Conservation (phyloP, 2,888 invertebrate genomes). For the Nowickia ferox region DNA sequence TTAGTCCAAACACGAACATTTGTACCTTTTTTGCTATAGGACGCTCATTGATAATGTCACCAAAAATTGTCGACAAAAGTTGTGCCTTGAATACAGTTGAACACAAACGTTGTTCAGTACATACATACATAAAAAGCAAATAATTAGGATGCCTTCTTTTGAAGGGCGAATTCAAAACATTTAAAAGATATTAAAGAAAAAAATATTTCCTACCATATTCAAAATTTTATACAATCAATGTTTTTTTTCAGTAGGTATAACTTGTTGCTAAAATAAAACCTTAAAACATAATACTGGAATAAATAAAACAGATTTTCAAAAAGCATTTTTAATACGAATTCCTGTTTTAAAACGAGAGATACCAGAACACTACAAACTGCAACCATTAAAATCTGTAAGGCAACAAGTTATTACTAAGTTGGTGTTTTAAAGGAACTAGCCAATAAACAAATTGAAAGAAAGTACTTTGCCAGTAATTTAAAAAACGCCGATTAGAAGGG, state of each 20-base stretch:
- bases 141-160: too few species aligned
- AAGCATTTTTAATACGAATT: slow-evolving; percentile 44
- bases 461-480: slow-evolving; percentile 15
- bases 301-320: slow-evolving; percentile 33
- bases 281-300: slow-evolving; percentile 36
- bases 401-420: slow-evolving; percentile 21
- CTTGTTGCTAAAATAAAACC: slow-evolving; percentile 56
- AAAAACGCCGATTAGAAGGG: slow-evolving; percentile 29
- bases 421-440: slow-evolving; percentile 53
- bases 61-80: too few species aligned
- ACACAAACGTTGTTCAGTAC: background rate
- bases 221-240: background rate
- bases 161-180: too few species aligned
- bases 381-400: slow-evolving; percentile 2
- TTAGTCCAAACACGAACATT: too few species aligned
- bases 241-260: slow-evolving; percentile 36
- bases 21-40: too few species aligned
- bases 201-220: background rate
- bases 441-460: slow-evolving; percentile 27
- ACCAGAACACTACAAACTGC: slow-evolving; percentile 16
- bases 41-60: too few species aligned
- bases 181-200: background rate
- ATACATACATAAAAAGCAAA: background rate
- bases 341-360: slow-evolving; percentile 41
- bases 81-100: too few species aligned